Conservation (phyloP, 2,888 invertebrate genomes). For the Catonia carolina region DNA sequence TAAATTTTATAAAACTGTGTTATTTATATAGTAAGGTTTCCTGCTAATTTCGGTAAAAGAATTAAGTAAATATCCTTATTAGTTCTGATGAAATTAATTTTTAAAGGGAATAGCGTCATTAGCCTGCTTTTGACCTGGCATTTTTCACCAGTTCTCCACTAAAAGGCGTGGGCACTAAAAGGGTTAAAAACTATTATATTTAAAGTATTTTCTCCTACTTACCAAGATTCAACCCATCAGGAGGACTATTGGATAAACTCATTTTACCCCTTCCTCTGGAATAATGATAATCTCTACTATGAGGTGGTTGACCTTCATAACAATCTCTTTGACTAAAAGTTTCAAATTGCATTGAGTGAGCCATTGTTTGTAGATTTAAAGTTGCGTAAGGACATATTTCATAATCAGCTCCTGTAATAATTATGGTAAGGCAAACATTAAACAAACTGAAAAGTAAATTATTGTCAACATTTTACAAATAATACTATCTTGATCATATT, state of each 20-base stretch:
- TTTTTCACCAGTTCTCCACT: too few relatives aligned
- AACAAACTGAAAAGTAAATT: not conserved
- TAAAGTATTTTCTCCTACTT: too few relatives aligned
- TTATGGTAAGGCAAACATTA: not conserved
- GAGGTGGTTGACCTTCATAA: constrained; percentile 32
- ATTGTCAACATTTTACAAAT: not conserved
- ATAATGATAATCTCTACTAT: constrained; percentile 28
- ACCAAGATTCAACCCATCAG: constrained; percentile 39
- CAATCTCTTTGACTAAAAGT: constrained; percentile 41
- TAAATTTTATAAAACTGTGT: too few relatives aligned
- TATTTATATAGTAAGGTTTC: too few relatives aligned
- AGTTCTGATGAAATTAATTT: too few relatives aligned
- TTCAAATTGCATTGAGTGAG: constrained; percentile 39
- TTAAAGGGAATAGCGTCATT: too few relatives aligned
- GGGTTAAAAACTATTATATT: too few relatives aligned
- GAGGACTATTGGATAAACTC: constrained; percentile 37
- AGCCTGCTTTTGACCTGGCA: too few relatives aligned
- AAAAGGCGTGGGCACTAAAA: too few relatives aligned
- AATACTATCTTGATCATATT: too few relatives aligned
- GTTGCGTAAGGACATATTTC: constrained; percentile 43
- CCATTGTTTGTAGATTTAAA: constrained; percentile 39
- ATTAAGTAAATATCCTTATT: too few relatives aligned
- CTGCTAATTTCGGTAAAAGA: too few relatives aligned
- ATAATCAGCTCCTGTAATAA: constrained; percentile 34
- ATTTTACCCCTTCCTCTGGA: constrained; percentile 28